Evolutionary conservation across 2,888 invertebrate genomes (phyloP).

Genomic region (Tigriopus californicus): DNA sequence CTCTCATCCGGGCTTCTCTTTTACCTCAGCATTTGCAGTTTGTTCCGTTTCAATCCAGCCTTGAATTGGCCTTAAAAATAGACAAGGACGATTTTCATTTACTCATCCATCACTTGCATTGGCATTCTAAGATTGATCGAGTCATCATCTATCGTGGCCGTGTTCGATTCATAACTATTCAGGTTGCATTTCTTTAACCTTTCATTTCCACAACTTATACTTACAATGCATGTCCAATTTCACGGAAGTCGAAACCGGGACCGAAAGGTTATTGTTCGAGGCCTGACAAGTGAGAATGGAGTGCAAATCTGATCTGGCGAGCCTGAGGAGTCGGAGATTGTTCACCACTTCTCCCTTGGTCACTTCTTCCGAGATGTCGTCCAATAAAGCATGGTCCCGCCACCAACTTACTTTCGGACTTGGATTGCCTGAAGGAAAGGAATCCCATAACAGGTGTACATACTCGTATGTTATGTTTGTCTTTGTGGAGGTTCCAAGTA

Average conservation of each 20-base stretch:
- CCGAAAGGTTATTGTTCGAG: constrained; percentile 57
- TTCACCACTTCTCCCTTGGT: constrained; percentile 22
- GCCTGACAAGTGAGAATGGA: constrained; percentile 69
- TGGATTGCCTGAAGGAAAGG: constrained; percentile 7
- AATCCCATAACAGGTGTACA: no score
- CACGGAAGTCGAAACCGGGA: constrained; percentile 57
- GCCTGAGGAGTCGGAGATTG: constrained; percentile 28
- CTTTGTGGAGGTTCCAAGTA: not conserved
- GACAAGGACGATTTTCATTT: no score
- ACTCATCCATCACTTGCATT: no score
- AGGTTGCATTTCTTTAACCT: no score
- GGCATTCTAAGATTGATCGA: no score
- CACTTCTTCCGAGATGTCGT: not conserved
- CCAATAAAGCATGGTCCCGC: constrained; percentile 15
- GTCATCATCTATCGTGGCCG: no score
- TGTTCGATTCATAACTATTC: no score
- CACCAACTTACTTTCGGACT: constrained; percentile 12
- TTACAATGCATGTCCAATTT: constrained; percentile 83
- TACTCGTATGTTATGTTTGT: not conserved
- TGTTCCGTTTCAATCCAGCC: no score
- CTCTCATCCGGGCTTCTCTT: no score
- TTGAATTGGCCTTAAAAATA: no score
- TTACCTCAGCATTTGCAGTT: no score
- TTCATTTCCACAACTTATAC: constrained; percentile 31
- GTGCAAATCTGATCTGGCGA: constrained; percentile 57